Conservation (phyloP, 2,113 vertebrate genomes). For the Steatornis caripensis region DNA sequence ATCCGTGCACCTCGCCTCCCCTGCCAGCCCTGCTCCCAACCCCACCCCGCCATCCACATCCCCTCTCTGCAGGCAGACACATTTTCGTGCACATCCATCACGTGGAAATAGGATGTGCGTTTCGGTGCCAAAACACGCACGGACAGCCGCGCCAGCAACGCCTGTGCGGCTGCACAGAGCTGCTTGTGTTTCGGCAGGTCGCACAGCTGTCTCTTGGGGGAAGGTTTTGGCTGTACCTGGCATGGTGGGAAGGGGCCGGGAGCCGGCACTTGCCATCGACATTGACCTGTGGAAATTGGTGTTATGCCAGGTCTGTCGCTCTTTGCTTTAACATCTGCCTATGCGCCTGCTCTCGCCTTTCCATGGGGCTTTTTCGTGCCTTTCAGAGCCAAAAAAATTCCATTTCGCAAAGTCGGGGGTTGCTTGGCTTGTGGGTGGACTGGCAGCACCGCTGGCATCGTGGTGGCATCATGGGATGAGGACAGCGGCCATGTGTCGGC, state of each 20-base stretch:
- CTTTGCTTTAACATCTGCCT: background rate
- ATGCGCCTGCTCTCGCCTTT: rapidly evolving
- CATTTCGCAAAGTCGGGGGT: background rate
- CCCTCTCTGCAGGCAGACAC: background rate
- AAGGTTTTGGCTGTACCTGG: background rate
- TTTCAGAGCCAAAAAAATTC: background rate
- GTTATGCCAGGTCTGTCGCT: background rate
- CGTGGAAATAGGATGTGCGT: background rate
- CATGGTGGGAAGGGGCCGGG: background rate
- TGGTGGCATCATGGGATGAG: rapidly evolving
- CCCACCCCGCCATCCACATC: background rate
- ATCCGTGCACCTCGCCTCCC: background rate
- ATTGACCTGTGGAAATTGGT: background rate
- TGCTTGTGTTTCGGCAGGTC: background rate
- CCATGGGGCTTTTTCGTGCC: background rate
- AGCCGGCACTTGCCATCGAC: background rate
- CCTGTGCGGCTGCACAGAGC: constrained; percentile 17
- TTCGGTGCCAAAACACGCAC: constrained; percentile 33
- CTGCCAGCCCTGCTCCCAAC: background rate
- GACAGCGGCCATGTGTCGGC: rapidly evolving
- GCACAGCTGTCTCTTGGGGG: background rate
- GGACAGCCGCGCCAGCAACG: background rate
- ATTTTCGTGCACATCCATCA: background rate
- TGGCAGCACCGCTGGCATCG: background rate
- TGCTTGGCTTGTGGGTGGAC: background rate